phyloP scores from a whole-genome alignment of 2,888 invertebrate genomes.

The Hyles lineata region DNA sequence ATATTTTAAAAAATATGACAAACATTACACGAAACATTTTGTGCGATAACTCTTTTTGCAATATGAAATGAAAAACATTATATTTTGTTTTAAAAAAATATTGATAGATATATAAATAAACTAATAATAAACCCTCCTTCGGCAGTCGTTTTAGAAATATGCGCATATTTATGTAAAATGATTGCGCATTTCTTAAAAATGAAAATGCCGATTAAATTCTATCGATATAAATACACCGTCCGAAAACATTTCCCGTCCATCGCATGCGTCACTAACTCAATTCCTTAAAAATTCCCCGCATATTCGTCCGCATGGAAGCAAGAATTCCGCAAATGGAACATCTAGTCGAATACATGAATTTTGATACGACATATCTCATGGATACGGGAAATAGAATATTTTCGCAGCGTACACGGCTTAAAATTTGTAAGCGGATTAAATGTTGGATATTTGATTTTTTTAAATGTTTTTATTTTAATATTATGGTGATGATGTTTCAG shows the following conservation, averaged over 20 bases:
- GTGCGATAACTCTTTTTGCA: too few relatives aligned
- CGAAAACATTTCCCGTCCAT: neutral
- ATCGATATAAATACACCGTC: neutral
- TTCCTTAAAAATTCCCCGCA: slow-evolving; percentile 13
- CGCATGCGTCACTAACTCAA: slow-evolving; percentile 2
- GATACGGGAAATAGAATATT: slow-evolving; percentile 3
- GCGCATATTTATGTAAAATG: too few relatives aligned
- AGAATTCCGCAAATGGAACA: slow-evolving; percentile 16
- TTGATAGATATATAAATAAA: too few relatives aligned
- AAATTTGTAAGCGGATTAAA: neutral
- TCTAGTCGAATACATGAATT: slow-evolving; percentile 22
- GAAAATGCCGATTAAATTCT: too few relatives aligned
- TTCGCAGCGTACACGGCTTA: slow-evolving; percentile 27
- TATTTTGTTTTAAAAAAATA: too few relatives aligned
- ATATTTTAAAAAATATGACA: too few relatives aligned
- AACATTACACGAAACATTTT: too few relatives aligned
- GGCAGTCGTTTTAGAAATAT: too few relatives aligned
- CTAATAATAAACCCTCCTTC: too few relatives aligned
- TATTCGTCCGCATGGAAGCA: neutral
- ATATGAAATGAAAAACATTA: too few relatives aligned
- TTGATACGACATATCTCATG: slow-evolving; percentile 7
- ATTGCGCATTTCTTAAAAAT: too few relatives aligned
- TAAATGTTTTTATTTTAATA: neutral
- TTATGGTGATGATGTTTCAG: too few relatives aligned
- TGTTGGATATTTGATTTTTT: neutral